A percentile compares a stretch with the other conserved stretches of the same genome.
phyloP scores from a whole-genome alignment of 1,140 invertebrate genomes.

The Nilaparvata lugens region DNA sequence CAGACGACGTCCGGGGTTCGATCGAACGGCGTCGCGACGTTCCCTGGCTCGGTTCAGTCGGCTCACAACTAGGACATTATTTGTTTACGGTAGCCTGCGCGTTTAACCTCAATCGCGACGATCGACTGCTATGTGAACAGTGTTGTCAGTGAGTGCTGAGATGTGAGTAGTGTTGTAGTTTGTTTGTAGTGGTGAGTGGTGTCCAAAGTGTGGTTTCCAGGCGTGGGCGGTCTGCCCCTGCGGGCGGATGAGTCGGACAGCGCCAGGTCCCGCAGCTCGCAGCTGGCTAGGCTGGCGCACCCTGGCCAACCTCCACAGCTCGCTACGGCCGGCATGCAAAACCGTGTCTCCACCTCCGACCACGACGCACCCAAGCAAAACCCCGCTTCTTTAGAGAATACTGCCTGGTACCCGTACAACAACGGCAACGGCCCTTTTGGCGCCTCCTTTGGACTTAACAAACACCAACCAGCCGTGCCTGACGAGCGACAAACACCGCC shows the following conservation, averaged over 20 bases:
- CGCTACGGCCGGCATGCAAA: conserved; percentile 12
- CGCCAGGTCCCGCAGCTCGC: conserved; percentile 14
- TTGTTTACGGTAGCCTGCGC: background rate
- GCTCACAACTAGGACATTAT: background rate
- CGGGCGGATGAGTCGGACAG: conserved; percentile 21
- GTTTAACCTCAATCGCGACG: background rate
- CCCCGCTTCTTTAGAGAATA: conserved; percentile 9
- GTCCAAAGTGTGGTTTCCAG: conserved; percentile 29
- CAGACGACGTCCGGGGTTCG: conserved; percentile 5
- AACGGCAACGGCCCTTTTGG: conserved; percentile 17
- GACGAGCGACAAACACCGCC: conserved; percentile 4
- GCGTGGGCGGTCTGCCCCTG: conserved; percentile 28
- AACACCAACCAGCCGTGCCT: background rate
- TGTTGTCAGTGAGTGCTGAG: background rate
- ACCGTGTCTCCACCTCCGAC: background rate
- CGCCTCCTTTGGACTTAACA: conserved; percentile 6
- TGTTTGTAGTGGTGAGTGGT: background rate
- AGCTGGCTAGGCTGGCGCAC: conserved; percentile 19
- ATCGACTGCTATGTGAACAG: background rate
- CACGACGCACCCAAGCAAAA: background rate
- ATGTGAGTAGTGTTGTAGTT: background rate
- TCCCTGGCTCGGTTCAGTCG: background rate
- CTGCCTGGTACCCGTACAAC: conserved; percentile 18
- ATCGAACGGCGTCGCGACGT: conserved; percentile 4
- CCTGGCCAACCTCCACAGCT: conserved; percentile 14